Evolutionary conservation across 2,888 invertebrate genomes (phyloP).

Genomic region (Cephus pygmeus): DNA sequence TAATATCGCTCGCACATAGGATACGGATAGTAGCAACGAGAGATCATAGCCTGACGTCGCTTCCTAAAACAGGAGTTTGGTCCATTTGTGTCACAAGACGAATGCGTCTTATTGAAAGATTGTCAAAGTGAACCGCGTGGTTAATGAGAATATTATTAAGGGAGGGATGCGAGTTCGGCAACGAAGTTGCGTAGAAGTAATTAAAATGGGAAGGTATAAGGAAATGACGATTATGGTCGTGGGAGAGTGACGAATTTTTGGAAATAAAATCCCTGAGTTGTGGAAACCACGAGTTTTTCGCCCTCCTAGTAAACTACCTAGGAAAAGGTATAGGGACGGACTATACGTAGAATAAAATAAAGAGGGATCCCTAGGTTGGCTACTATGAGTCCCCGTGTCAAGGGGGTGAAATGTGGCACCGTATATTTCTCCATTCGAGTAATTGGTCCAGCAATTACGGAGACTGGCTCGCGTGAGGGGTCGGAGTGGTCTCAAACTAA

Average conservation of each 20-base stretch:
- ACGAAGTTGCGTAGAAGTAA: not conserved
- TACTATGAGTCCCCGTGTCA: constrained; percentile 15
- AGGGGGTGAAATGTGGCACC: constrained; percentile 28
- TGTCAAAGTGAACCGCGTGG: not conserved
- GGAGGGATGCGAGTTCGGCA: not conserved
- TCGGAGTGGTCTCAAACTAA: constrained; percentile 17
- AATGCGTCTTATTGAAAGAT: not conserved
- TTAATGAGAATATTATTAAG: not conserved
- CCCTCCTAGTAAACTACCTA: not conserved
- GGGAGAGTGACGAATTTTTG: not conserved
- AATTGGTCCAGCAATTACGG: constrained; percentile 44
- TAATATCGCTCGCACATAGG: constrained; percentile 50
- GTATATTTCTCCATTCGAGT: constrained; percentile 41
- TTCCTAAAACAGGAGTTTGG: not conserved
- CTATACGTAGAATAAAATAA: constrained; percentile 23
- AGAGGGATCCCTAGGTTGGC: constrained; percentile 27
- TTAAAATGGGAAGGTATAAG: not conserved
- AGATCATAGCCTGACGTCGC: not conserved
- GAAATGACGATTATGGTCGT: not conserved
- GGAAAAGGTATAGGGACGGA: not conserved
- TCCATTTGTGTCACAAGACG: not conserved
- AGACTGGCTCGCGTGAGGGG: constrained; percentile 28
- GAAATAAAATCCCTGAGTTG: not conserved
- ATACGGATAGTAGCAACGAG: constrained; percentile 38
- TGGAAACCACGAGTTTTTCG: not conserved